Percentiles rank a stretch among this genome's conserved stretches.
Conservation (phyloP, 2,797 vertebrate species). For the Chaetodon trifasciatus region DNA sequence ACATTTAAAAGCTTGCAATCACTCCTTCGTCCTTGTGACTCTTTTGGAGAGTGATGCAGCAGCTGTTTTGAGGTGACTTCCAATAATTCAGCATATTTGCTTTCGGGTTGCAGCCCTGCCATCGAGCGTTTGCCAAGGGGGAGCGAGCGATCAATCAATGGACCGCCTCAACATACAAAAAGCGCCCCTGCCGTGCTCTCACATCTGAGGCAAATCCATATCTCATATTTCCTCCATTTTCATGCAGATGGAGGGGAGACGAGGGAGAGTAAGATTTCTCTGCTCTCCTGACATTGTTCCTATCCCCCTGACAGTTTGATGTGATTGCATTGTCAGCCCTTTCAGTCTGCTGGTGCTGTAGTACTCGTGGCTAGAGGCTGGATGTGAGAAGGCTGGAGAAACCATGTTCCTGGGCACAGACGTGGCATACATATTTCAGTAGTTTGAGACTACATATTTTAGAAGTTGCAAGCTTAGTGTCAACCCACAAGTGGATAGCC, state of each 20-base stretch:
- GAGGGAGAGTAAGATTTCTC: conserved; percentile 42
- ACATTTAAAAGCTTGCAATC: neutral
- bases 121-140: conserved; percentile 58
- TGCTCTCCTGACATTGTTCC: conserved; percentile 54
- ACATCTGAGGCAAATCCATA: conserved; percentile 73
- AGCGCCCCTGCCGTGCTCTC: conserved; percentile 59
- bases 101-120: conserved; percentile 48
- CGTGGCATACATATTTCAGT: conserved; percentile 74
- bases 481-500: conserved; percentile 53
- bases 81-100: conserved; percentile 60
- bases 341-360: conserved; percentile 35
- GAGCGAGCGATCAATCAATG: conserved; percentile 63
- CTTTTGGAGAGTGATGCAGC: conserved; percentile 34
- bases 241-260: conserved; percentile 57
- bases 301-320: conserved; percentile 59
- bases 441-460: conserved; percentile 71
- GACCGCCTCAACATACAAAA: conserved; percentile 65
- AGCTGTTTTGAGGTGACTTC: conserved; percentile 56
- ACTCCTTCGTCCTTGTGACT: neutral
- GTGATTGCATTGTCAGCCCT: conserved; percentile 65
- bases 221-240: conserved; percentile 69
- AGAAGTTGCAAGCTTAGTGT: conserved; percentile 61
- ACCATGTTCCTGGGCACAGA: conserved; percentile 46
- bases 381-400: conserved; percentile 49
- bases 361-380: conserved; percentile 45